Evolutionary conservation across 2,797 vertebrate species (phyloP).

Genomic region (Sphenopsis melanotis): DNA sequence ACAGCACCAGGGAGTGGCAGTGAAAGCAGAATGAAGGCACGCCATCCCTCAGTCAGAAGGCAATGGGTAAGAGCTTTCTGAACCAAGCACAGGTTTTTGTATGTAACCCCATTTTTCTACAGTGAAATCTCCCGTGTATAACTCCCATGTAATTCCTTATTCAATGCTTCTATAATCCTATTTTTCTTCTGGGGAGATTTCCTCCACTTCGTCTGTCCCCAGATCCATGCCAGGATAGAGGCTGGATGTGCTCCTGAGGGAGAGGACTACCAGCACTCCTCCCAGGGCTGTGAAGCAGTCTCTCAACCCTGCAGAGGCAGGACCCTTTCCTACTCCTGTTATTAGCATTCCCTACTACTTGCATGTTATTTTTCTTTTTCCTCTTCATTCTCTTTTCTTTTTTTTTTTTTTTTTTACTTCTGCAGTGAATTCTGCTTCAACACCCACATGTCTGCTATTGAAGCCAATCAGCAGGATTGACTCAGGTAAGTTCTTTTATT

Average conservation of each 20-base stretch:
- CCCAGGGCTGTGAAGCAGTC: not conserved
- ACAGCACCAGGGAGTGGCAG: not conserved
- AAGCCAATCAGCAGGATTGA: conserved; percentile 65
- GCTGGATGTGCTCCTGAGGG: not conserved
- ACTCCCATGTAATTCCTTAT: conserved; percentile 25
- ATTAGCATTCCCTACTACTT: conserved; percentile 40
- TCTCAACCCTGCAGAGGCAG: conserved; percentile 13
- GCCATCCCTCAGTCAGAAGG: not conserved
- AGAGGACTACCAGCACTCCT: not conserved
- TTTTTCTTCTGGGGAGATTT: conserved; percentile 19
- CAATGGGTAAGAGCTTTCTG: not conserved
- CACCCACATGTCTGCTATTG: conserved; percentile 65
- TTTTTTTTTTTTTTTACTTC: not conserved
- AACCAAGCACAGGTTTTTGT: not conserved
- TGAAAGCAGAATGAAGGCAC: not conserved
- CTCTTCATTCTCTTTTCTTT: not conserved
- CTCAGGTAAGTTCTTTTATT: conserved; percentile 68
- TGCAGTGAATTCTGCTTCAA: conserved; percentile 63
- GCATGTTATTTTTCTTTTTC: conserved; percentile 36
- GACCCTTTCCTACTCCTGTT: not conserved
- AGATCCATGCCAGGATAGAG: not conserved
- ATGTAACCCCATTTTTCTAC: not conserved
- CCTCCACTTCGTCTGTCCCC: not conserved
- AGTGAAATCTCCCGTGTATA: not conserved
- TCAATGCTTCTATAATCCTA: not conserved